Evolutionary conservation across 2,888 invertebrate genomes (phyloP), one percentile per base, ranked within the genome.

Genomic region (Lysandra coridon): DNA sequence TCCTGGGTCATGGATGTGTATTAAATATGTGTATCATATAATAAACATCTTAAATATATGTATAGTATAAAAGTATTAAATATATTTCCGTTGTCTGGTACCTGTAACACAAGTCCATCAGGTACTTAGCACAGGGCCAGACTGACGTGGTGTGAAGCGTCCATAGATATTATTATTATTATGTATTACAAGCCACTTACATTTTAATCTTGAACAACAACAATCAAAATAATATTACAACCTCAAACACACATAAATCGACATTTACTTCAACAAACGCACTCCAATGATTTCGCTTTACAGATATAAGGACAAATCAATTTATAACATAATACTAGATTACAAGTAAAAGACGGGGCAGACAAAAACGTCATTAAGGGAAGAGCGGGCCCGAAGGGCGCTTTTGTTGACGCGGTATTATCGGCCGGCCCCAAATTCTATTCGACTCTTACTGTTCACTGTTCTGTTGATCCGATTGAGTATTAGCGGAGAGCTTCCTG

Each of bases 321-420:
- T 84, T 83, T 85, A 83, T 83, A 80, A 82, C 81, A 79, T 84
- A 84, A 84, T 82, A 84, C 83, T 83, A 85, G 84, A 83, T 85
- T 82, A 84, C 81, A 81, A 80, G 81, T 80, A 79, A 81, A 80
- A 82, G 83, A 80, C 80, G 80, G 83, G 79, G 75, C 82, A 83
- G 83, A 85, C 85, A 85, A 85, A 85, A 85, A 85, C 84, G 83
- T 85, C 85, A 86, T 86, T 85, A 85, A 83, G 82, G 81, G 82
- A 82, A 84, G 83, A 80, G 83, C 82, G 82, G 84, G 84, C 84
- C 84, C 84, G 83, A 81, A 79, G 84, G 82, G 83, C 79, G 82
- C 82, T 85, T 85, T 84, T 85, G 81, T 81, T 78, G 81, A 78
- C 81, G 81, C 81, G 84, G 85, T 84, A 85, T 85, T 85, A 85